Conservation (phyloP, 2,797 vertebrate genomes). For the Sebastes paucispinis region DNA sequence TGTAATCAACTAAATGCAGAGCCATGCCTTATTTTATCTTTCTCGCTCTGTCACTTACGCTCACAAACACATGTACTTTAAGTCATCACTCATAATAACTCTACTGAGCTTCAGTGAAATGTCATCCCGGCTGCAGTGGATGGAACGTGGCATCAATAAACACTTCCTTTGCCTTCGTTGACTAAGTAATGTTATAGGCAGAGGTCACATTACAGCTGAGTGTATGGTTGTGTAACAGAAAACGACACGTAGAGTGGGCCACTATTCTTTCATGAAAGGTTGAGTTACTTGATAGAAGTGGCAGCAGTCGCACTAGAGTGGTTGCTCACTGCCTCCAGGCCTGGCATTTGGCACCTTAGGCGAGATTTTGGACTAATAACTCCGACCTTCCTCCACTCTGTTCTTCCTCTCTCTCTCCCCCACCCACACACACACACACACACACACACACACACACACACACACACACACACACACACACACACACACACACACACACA, state of each 20-base stretch:
- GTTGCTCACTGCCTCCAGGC: conserved; percentile 68
- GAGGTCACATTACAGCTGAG: conserved; percentile 41
- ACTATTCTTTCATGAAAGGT: conserved; percentile 57
- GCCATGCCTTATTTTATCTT: conserved; percentile 34
- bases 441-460: background rate
- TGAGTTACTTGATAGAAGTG: conserved; percentile 67
- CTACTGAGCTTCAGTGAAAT: conserved; percentile 32
- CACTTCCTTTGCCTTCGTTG: conserved; percentile 23
- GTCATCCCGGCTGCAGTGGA: conserved; percentile 10
- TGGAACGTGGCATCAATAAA: conserved; percentile 39
- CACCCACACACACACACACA: background rate
- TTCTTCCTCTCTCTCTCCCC: conserved; percentile 1
- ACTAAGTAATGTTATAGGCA: conserved; percentile 29
- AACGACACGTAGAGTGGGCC: conserved; percentile 30
- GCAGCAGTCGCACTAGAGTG: conserved; percentile 61
- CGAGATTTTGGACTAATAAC: conserved; percentile 74
- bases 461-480: background rate
- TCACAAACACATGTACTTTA: conserved; percentile 10
- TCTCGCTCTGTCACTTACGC: conserved; percentile 17
- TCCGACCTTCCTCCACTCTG: conserved; percentile 51
- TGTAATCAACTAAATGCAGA: conserved; percentile 63
- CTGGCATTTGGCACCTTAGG: conserved; percentile 74
- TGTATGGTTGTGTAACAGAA: conserved; percentile 35
- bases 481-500: background rate
- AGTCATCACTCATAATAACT: conserved; percentile 13